Evolutionary conservation across 2,113 vertebrate species (phyloP), one percentile per base, ranked within the genome.

Genomic region (Ageneiosus marmoratus): DNA sequence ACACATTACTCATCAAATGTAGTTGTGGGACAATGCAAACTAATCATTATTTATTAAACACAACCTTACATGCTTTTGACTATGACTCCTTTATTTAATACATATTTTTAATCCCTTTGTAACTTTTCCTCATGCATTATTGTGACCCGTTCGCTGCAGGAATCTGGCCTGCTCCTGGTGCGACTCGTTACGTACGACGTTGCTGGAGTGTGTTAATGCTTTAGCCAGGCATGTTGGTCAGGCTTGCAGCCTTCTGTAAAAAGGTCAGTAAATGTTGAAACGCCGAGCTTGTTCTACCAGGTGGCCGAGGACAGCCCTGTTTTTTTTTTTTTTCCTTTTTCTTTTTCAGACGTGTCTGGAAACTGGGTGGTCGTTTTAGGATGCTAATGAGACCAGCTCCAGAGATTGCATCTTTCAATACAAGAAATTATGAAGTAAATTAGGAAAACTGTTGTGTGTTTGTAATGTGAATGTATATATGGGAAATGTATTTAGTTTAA

Each of bases 361-460:
- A 83, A 83, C 60, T 85, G 77, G 83, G 82, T 87, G 86, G 80
- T 34, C 80, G 9, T 41, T 27, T 41, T 27, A 50, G 58, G 55
- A 82, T 37, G 41, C 72, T 55, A 62, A 75, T 34, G n/a, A 87
- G 74, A 22, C 70, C 48, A 27, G 56, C 34, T 56, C 51, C 50
- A 7, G 41, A 65, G 77, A 50, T 1, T 8, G 34, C 74, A 27
- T 13, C 24, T 76, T 76, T 55, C 44, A 48, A 37, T 34, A 34
- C 12, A 37, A 32, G 16, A 32, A 73, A 73, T 3, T 32, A n/a
- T 46, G 20, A 70, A 24, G 11, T n/a, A 29, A 15, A 3, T 48
- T 18, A 44, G 4, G 34, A 13, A 44, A 44, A 4, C 20, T 12
- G 48, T 2, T 65, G 37, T 20, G n/a, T 34, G 32, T 32, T 37